Evolutionary conservation across 2,888 invertebrate genomes (phyloP).

Genomic region (Cybosia mesomella): DNA sequence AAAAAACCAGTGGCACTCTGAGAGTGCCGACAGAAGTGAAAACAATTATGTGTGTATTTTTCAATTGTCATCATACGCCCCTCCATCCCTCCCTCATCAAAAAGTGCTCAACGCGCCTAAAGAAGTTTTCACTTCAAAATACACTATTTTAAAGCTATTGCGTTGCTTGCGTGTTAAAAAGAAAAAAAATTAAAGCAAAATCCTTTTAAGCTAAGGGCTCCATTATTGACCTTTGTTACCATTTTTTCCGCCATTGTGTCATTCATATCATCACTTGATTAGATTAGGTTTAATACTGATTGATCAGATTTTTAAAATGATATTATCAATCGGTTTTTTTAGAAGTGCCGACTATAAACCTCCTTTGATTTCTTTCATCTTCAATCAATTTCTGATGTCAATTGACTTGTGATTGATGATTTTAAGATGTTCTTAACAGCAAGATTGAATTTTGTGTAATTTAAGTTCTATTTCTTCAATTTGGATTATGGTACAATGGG

Average conservation of each 20-base stretch:
- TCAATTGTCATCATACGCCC: too few species aligned
- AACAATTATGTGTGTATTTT: too few species aligned
- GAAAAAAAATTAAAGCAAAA: neutral
- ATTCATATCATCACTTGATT: neutral
- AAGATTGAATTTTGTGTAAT: neutral
- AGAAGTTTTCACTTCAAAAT: too few species aligned
- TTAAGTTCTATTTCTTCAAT: neutral
- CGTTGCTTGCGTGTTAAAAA: too few species aligned
- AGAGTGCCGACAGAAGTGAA: too few species aligned
- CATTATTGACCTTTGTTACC: too few species aligned
- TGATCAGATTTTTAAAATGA: conserved; percentile 7
- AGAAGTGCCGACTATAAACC: neutral
- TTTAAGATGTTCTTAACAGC: neutral
- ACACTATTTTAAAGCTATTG: too few species aligned
- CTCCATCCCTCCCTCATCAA: too few species aligned
- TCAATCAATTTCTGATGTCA: neutral
- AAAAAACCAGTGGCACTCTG: too few species aligned
- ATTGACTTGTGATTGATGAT: neutral
- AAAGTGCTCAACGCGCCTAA: too few species aligned
- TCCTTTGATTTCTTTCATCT: neutral
- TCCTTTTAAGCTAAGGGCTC: neutral
- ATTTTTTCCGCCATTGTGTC: neutral
- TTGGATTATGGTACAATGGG: too few species aligned
- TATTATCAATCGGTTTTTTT: neutral
- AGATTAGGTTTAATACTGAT: conserved; percentile 2